A percentile compares a stretch with the other conserved stretches of the same genome.
Conservation (phyloP, 1,140 invertebrate species). For the Drosophila fuyamai region DNA sequence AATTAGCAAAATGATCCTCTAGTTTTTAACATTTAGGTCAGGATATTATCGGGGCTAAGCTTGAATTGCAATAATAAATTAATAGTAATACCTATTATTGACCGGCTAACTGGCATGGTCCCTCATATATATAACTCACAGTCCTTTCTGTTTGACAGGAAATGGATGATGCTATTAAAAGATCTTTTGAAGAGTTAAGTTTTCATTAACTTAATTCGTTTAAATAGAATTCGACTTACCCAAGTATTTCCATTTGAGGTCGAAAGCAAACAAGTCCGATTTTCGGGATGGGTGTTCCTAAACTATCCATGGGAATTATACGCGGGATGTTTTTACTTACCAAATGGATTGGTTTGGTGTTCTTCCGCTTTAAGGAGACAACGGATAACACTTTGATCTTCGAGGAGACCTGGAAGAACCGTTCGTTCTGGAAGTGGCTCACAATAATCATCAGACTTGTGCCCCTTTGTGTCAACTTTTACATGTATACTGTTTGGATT, state of each 20-base stretch:
- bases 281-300: background rate
- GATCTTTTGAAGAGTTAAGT: background rate
- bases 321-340: background rate
- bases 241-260: background rate
- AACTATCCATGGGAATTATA: background rate
- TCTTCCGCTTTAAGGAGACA: background rate
- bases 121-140: too few relatives aligned
- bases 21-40: too few relatives aligned
- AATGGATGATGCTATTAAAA: background rate
- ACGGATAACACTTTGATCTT: background rate
- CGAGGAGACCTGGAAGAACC: background rate
- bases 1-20: too few relatives aligned
- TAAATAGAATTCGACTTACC: background rate
- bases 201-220: background rate
- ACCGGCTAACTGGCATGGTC: too few relatives aligned
- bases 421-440: background rate
- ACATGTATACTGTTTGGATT: background rate
- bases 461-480: background rate
- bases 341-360: background rate
- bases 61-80: too few relatives aligned
- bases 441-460: background rate
- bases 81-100: too few relatives aligned
- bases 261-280: background rate
- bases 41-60: too few relatives aligned
- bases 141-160: background rate